These are phyloP conservation scores for Sminthurides bifidus DNA, from an alignment of 1,140 invertebrate species.

Conservation along the genomic window DNA sequence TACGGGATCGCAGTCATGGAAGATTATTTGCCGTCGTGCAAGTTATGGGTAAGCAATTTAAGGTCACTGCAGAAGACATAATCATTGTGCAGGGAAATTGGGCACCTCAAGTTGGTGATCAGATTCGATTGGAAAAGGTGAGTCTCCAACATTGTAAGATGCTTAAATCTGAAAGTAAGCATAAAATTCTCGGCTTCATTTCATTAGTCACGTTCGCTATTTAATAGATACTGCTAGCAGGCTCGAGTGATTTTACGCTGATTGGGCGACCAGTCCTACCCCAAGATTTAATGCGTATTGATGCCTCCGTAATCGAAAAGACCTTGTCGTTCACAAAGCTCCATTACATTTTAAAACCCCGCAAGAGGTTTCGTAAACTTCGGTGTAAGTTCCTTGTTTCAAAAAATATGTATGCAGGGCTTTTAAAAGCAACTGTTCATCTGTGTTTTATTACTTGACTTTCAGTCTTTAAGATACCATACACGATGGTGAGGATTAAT, in stretches of 20 bases:
- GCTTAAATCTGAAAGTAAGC: not conserved
- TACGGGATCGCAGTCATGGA: conserved; percentile 45
- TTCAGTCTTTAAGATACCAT: conserved; percentile 50
- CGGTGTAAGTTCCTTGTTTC: conserved; percentile 46
- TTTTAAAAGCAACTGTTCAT: not conserved
- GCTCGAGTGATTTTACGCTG: conserved; percentile 71
- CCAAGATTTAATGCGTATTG: conserved; percentile 56
- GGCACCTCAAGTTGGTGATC: conserved; percentile 68
- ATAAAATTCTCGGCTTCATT: not conserved
- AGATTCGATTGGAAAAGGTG: conserved; percentile 75
- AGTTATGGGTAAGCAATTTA: conserved; percentile 69
- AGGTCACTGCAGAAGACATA: conserved; percentile 75
- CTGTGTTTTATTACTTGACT: conserved; percentile 28
- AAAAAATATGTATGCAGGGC: not conserved
- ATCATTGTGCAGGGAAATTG: conserved; percentile 71
- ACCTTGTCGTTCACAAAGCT: conserved; percentile 71
- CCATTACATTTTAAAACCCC: conserved; percentile 56
- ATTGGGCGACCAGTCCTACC: conserved; percentile 70
- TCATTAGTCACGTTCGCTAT: conserved; percentile 4
- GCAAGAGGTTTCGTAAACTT: conserved; percentile 63
- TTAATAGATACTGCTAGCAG: conserved; percentile 56
- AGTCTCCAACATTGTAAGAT: conserved; percentile 2
- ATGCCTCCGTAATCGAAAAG: conserved; percentile 81
- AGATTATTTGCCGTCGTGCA: conserved; percentile 77
- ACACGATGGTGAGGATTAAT: conserved; percentile 63